Evolutionary conservation across 2,888 invertebrate species (phyloP).

Genomic region (Philonicus albiceps): DNA sequence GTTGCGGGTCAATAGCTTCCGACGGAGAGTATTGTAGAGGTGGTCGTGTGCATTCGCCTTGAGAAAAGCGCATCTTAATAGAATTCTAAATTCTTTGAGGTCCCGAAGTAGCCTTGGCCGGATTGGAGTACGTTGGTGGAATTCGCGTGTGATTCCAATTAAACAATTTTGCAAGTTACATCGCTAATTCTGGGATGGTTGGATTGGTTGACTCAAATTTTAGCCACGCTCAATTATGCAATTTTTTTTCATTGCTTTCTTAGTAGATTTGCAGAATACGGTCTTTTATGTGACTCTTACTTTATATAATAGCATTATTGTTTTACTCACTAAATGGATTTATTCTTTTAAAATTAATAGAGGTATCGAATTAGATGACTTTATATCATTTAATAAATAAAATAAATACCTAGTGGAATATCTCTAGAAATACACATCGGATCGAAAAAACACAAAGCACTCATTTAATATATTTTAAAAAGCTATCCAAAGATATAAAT

Average conservation of each 20-base stretch:
- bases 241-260: neutral
- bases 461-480: too few relatives aligned
- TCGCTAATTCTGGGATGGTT: neutral
- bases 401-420: too few relatives aligned
- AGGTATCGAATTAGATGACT: too few relatives aligned
- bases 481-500: too few relatives aligned
- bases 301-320: too few relatives aligned
- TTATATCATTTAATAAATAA: too few relatives aligned
- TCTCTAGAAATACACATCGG: too few relatives aligned
- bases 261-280: neutral
- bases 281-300: neutral
- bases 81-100: conserved; percentile 10
- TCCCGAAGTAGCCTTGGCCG: neutral
- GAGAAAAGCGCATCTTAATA: neutral
- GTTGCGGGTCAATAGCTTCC: neutral
- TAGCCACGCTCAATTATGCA: neutral
- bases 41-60: neutral
- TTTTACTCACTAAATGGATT: too few relatives aligned
- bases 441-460: too few relatives aligned
- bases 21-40: neutral
- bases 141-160: neutral
- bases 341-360: too few relatives aligned
- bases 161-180: neutral
- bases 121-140: neutral
- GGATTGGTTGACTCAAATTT: neutral